Base-by-base conservation (phyloP, 2,797 vertebrate genomes). In the Poecile montanus region DNA sequence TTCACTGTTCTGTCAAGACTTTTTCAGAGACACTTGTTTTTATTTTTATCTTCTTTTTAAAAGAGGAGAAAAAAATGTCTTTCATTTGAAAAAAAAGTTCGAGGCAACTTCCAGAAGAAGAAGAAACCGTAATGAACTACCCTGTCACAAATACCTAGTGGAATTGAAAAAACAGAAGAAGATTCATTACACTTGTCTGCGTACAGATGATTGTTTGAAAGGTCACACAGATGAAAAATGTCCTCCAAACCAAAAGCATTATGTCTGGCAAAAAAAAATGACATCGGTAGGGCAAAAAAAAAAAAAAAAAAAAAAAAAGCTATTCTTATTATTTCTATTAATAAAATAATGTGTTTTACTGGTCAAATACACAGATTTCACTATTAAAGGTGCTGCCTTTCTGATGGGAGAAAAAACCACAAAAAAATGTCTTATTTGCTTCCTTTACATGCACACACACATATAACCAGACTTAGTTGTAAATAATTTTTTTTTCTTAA, bases 191-290 rank as follows among this genome's bases (percentile, higher is more conserved):
- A 70, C 20, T 90, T 93, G 71, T 85, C 67, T 90, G 18, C 1
- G 11, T 78, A 72, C 32, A 60, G 66, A 88, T 93, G 94, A 91
- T 68, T 86, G 47, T 85, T 89, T 95, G 73, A 93, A 94, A 96
- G 93, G 89, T 92, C 81, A 95, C 7, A 7, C 29, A 50, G 51
- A 94, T 79, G 81, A 92, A 94, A 88, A 81, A 91, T 67, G 40
- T 45, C 77, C 44, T 72, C 40, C 44, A 88, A 85, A 72, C 6
- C 10, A 44, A 84, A 90, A 92, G 38, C 38, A 73, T 0, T 70
- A 56, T 32, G 5, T 74, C 47, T 65, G 21, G 36, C 47, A 83
- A 84, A 78, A 42, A 42, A 82, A 86, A 94, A 88, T 0, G 0
- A 60, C 10, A 71, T 6, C 36, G 58, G 14, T 26, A 65, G 20